Conservation (phyloP, 2,113 vertebrate species). For the Hemicordylus capensis region DNA sequence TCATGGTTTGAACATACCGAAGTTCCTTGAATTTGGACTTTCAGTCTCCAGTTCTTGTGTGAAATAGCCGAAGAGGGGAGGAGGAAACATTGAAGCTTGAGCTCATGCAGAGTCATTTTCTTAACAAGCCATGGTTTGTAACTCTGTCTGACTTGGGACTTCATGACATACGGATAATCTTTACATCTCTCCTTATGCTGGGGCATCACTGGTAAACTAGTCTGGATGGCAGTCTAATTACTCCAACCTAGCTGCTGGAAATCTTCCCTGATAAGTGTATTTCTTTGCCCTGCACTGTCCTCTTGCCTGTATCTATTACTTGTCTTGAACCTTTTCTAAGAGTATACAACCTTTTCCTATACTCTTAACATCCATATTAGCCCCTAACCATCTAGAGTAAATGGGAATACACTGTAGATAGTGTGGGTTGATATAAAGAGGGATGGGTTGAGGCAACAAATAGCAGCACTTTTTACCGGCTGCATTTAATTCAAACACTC, state of each 20-base stretch:
- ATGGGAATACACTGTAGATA: not conserved
- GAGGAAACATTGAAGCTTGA: no score
- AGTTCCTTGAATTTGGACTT: no score
- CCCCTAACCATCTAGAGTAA: not conserved
- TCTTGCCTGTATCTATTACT: not conserved
- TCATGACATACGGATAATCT: no score
- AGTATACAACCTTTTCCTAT: not conserved
- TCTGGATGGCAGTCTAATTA: not conserved
- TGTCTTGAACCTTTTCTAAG: not conserved
- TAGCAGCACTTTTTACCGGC: no score
- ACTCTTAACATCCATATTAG: not conserved
- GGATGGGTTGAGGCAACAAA: not conserved
- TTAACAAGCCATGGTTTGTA: no score
- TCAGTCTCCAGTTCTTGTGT: no score
- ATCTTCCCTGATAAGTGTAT: not conserved
- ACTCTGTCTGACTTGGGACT: no score
- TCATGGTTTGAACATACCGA: no score
- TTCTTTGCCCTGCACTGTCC: not conserved
- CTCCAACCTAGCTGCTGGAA: not conserved
- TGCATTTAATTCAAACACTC: no score
- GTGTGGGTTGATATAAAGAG: not conserved
- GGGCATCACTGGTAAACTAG: not conserved
- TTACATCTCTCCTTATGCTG: not conserved
- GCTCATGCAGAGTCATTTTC: no score
- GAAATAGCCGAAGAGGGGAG: no score